Conservation (phyloP, 2,113 vertebrate species). For the Xenopus borealis region DNA sequence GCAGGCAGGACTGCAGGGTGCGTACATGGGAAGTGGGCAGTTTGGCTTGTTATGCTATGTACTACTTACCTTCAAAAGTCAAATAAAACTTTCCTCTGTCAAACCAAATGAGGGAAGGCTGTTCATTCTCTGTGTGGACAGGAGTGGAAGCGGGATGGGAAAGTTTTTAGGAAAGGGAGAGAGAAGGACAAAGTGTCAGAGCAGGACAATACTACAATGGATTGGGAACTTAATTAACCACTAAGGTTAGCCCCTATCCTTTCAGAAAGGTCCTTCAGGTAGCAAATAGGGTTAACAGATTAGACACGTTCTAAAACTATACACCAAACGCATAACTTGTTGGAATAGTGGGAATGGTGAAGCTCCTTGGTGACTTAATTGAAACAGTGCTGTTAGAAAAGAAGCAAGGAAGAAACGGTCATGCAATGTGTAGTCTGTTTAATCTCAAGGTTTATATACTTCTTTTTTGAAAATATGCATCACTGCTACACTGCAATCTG, state of each 20-base stretch:
- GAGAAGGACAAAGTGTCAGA: constrained; percentile 96
- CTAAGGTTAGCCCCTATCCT: constrained; percentile 37
- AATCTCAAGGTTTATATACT: neutral
- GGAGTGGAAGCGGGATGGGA: constrained; percentile 77
- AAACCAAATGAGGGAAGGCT: constrained; percentile 99
- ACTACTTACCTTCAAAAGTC: constrained; percentile 99
- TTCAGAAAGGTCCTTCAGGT: neutral
- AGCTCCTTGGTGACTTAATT: too few species aligned
- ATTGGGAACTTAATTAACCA: constrained; percentile 62
- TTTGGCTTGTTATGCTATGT: constrained; percentile 68
- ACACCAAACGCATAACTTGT: neutral
- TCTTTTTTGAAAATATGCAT: neutral
- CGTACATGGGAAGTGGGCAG: constrained; percentile 47
- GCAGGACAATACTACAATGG: constrained; percentile 79
- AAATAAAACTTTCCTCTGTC: constrained; percentile 99
- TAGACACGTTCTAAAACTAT: neutral
- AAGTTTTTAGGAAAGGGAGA: constrained; percentile 78
- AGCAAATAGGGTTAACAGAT: neutral
- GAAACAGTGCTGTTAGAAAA: too few species aligned
- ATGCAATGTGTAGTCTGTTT: constrained; percentile 60
- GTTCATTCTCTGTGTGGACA: constrained; percentile 98
- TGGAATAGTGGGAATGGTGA: too few species aligned
- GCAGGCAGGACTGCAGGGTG: constrained; percentile 22
- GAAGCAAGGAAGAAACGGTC: constrained; percentile 59
- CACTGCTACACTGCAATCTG: too few species aligned